phyloP scores from a whole-genome alignment of 2,797 vertebrate species.

The Periophthalmus magnuspinnatus region DNA sequence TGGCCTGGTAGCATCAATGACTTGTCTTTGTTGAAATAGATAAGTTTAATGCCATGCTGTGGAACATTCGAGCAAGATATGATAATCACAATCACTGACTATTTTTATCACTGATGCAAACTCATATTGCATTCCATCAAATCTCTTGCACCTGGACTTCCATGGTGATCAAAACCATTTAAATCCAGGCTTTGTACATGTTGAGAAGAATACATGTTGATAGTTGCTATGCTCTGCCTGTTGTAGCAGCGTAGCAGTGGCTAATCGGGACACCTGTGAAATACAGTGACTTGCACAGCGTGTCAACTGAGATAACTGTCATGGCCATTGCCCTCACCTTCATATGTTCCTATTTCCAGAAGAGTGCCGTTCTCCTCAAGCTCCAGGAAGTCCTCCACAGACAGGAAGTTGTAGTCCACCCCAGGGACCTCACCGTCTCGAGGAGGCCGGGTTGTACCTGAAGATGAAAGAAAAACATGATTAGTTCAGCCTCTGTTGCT shows the following conservation, averaged over 20 bases:
- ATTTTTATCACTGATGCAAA: not conserved
- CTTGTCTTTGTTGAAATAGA: too few species aligned
- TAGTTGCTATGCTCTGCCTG: slow-evolving; percentile 16
- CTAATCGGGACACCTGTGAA: slow-evolving; percentile 56
- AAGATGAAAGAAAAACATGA: slow-evolving; percentile 27
- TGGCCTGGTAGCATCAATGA: too few species aligned
- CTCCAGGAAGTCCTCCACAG: slow-evolving; percentile 89
- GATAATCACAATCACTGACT: not conserved
- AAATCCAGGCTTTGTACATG: slow-evolving; percentile 37
- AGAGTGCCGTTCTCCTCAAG: slow-evolving; percentile 92
- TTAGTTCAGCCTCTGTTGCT: slow-evolving; percentile 9
- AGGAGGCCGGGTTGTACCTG: slow-evolving; percentile 93
- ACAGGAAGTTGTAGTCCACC: slow-evolving; percentile 96
- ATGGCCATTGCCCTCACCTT: slow-evolving; percentile 79
- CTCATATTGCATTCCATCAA: not conserved
- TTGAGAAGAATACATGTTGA: slow-evolving; percentile 41
- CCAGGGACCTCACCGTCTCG: slow-evolving; percentile 93
- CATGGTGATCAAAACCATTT: not conserved
- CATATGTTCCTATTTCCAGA: slow-evolving; percentile 95
- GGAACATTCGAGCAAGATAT: not conserved
- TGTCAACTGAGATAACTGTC: slow-evolving; percentile 27
- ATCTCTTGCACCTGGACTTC: not conserved
- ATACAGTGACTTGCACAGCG: slow-evolving; percentile 10
- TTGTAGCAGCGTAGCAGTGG: slow-evolving; percentile 33
- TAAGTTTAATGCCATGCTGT: not conserved